phyloP scores from a whole-genome alignment of 2,797 vertebrate species.

The Yasuhikotakia modesta region DNA sequence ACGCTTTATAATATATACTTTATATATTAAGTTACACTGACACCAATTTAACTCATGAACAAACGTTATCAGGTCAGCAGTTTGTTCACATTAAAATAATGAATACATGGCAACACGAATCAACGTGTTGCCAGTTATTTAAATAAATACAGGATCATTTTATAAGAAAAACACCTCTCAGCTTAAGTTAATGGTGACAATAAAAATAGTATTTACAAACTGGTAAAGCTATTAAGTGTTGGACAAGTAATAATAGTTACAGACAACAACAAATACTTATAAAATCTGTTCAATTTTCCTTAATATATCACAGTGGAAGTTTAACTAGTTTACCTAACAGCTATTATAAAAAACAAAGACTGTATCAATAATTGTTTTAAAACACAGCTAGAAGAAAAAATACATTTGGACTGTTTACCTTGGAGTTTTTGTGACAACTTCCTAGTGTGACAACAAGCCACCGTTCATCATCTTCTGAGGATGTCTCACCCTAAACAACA shows the following conservation, averaged over 20 bases:
- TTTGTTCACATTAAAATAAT: not conserved
- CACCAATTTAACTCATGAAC: not conserved
- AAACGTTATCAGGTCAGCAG: not conserved
- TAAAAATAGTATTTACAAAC: too few relatives aligned
- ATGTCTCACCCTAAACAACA: conserved; percentile 3
- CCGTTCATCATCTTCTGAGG: not conserved
- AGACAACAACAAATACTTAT: not conserved
- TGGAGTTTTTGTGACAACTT: not conserved
- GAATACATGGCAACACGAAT: not conserved
- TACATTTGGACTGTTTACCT: too few relatives aligned
- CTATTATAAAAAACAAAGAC: too few relatives aligned
- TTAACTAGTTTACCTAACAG: too few relatives aligned
- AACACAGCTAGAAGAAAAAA: too few relatives aligned
- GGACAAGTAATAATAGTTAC: not conserved
- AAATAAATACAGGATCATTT: not conserved
- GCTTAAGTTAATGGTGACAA: too few relatives aligned
- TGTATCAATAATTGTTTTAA: too few relatives aligned
- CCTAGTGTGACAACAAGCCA: not conserved
- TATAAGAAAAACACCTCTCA: not conserved
- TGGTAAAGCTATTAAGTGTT: too few relatives aligned
- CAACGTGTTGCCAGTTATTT: not conserved
- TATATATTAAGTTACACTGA: too few relatives aligned
- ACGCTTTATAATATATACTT: too few relatives aligned
- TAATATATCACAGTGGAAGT: too few relatives aligned
- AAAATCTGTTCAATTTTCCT: not conserved